Conservation (phyloP, 2,797 vertebrate species). For the Trachurus trachurus region DNA sequence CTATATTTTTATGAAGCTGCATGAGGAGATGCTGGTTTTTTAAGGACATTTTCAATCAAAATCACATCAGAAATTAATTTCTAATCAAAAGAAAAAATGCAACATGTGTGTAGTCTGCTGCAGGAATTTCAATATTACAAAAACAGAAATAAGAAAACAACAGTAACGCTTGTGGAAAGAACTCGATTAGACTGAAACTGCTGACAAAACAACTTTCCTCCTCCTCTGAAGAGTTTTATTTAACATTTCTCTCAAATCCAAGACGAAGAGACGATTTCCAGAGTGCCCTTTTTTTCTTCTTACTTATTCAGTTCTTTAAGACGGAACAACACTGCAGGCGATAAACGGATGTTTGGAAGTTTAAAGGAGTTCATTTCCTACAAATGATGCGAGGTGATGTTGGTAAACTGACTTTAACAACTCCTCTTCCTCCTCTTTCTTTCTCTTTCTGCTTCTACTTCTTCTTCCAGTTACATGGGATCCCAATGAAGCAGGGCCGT, state of each 20-base stretch:
- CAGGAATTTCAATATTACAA: background rate
- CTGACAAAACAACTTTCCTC: background rate
- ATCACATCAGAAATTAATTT: no score
- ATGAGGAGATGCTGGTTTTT: no score
- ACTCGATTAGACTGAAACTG: constrained; percentile 3
- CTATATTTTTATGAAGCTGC: no score
- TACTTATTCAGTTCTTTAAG: constrained; percentile 1
- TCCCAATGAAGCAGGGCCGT: background rate
- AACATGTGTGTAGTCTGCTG: background rate
- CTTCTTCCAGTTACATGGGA: background rate
- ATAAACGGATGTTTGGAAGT: background rate
- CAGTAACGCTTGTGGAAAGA: background rate
- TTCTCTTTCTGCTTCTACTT: no score
- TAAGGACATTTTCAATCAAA: no score
- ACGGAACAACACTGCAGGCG: constrained; percentile 1
- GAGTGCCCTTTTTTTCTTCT: background rate
- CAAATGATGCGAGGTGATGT: constrained; percentile 5
- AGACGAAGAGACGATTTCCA: background rate
- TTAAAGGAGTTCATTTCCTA: background rate
- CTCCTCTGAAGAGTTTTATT: background rate
- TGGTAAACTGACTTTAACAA: background rate
- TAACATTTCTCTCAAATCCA: background rate
- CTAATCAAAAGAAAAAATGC: no score
- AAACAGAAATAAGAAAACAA: constrained; percentile 1
- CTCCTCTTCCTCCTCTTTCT: background rate